phyloP scores from a whole-genome alignment of 2,888 invertebrate species.

The Xanthorhoe designata region DNA sequence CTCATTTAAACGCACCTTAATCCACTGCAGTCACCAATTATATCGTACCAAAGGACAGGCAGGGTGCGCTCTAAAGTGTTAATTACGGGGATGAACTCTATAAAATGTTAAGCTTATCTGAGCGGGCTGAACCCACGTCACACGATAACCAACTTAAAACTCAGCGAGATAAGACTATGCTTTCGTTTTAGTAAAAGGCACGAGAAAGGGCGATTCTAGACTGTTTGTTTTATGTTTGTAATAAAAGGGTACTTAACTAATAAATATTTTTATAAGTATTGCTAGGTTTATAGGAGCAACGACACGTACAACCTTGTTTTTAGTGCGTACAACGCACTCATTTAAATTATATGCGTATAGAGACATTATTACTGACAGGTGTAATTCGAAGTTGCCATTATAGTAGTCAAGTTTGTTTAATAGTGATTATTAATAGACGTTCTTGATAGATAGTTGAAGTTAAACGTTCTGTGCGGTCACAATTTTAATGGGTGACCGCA shows the following conservation, averaged over 20 bases:
- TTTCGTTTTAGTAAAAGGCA: slow-evolving; percentile 8
- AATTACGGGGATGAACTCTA: slow-evolving; percentile 41
- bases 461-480: no score
- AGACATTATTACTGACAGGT: no score
- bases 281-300: slow-evolving; percentile 4
- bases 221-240: slow-evolving; percentile 33
- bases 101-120: slow-evolving; percentile 37
- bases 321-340: background rate
- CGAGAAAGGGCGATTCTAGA: background rate
- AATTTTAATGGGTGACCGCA: no score
- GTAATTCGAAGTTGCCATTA: background rate
- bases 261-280: slow-evolving; percentile 23
- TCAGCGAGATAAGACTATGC: slow-evolving; percentile 19
- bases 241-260: slow-evolving; percentile 24
- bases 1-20: slow-evolving; percentile 7
- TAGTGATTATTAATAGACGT: no score
- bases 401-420: background rate
- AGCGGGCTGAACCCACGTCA: slow-evolving; percentile 26
- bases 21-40: slow-evolving; percentile 33
- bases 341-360: background rate
- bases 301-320: background rate
- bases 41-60: slow-evolving; percentile 31
- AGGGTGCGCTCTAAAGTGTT: slow-evolving; percentile 37
- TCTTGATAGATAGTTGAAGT: no score
- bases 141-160: slow-evolving; percentile 33